Base-by-base conservation (phyloP, 2,888 invertebrate genomes). In the Apotomis turbidana region DNA sequence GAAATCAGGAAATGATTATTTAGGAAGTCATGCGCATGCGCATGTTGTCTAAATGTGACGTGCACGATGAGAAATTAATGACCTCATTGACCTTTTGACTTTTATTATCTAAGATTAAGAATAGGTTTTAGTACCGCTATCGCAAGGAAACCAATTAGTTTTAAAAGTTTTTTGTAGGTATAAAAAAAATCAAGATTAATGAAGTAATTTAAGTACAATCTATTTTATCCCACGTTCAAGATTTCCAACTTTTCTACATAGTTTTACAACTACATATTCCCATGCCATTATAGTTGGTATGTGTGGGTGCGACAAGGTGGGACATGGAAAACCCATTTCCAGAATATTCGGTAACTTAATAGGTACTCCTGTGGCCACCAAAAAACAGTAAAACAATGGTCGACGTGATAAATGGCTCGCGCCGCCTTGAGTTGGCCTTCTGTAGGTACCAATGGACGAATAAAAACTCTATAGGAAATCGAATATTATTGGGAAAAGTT, bases 401-500 rank as follows among this genome's bases (percentile, higher is more conserved):
- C 38, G 3, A 36, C 55, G 61, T 68, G 71, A 67, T 68, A 71
- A 68, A 71, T 68, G 15, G 67, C 3, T 44, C n/a, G 12, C 27
- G 15, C 13, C 44, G 44, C 71, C 71, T 71, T 71, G 71, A 57
- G 49, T 9, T 13, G 71, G 51, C 71, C 71, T 68, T 62, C 61
- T 10, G 57, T 41, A 54, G 52, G 70, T 60, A 54, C 67, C 15
- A 44, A 51, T 49, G 55, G 55, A 64, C 51, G 38, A 15, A 58
- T 59, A 71, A 71, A 71, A 71, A 71, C 71, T 57, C 5, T 49
- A 68, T 49, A 68, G 67, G 71, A 71, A 71, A 71, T 57, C 61
- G 27, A 62, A 68, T 68, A 71, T 62, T 52, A 71, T 71, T 60
- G 61, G 51, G 67, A 62, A 71, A 71, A 68, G 71, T 36, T 61